Percentiles rank a stretch among this genome's conserved stretches.
phyloP scores from a whole-genome alignment of 1,140 invertebrate genomes.

The Bombus superbus region DNA sequence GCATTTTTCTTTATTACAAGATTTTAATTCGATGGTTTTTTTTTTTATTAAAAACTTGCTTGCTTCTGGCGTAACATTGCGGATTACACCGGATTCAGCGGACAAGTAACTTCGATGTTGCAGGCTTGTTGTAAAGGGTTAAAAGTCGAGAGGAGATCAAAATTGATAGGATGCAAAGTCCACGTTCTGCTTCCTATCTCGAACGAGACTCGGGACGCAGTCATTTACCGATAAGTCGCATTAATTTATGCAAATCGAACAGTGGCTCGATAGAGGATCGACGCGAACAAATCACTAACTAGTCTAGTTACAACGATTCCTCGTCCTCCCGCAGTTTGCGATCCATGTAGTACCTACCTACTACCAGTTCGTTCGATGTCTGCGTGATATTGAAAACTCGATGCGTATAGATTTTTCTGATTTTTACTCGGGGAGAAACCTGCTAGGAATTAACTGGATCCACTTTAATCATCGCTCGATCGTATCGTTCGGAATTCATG shows the following conservation, averaged over 20 bases:
- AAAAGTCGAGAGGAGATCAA: not conserved
- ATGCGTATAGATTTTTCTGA: slow-evolving; percentile 13
- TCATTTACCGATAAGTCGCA: slow-evolving; percentile 15
- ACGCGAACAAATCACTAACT: not conserved
- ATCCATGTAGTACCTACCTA: not conserved
- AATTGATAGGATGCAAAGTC: not conserved
- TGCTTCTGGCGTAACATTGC: too few species aligned
- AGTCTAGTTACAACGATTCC: not conserved
- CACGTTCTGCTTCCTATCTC: not conserved
- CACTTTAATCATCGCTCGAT: not conserved
- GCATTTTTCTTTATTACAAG: too few species aligned
- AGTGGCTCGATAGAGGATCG: slow-evolving; percentile 53
- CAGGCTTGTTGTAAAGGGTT: too few species aligned
- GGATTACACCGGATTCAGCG: not conserved
- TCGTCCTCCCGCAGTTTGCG: not conserved
- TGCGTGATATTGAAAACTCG: slow-evolving; percentile 46
- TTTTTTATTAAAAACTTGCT: too few species aligned
- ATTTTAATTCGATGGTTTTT: too few species aligned
- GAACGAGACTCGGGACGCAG: not conserved
- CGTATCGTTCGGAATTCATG: not conserved
- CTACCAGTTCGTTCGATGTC: slow-evolving; percentile 38
- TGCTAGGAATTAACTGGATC: not conserved
- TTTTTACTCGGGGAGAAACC: not conserved
- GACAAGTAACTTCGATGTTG: not conserved
- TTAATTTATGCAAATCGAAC: slow-evolving; percentile 75